phyloP scores from a whole-genome alignment of 2,797 vertebrate genomes.

The Periparus ater region DNA sequence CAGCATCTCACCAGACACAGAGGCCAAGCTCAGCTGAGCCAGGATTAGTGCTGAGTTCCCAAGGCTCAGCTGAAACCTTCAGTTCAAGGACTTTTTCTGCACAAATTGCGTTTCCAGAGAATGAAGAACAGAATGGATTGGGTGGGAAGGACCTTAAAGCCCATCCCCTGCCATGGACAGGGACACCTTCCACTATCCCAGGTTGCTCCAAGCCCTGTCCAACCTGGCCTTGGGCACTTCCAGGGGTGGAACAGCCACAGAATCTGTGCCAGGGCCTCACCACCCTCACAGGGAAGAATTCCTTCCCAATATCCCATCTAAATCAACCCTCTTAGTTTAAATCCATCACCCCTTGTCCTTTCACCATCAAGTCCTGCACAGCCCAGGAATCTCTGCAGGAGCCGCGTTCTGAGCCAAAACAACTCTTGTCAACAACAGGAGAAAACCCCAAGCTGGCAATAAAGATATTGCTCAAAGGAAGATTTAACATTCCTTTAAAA shows the following conservation, averaged over 20 bases:
- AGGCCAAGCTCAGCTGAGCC: background rate
- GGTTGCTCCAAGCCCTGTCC: rapidly evolving
- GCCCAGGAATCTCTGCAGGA: background rate
- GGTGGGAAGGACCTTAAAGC: background rate
- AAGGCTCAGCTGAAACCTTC: background rate
- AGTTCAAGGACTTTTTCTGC: background rate
- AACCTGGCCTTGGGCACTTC: background rate
- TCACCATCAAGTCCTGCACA: background rate
- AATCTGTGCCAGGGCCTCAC: background rate
- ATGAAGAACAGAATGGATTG: background rate
- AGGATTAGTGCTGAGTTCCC: background rate
- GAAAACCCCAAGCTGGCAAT: background rate
- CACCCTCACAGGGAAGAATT: background rate
- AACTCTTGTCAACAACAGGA: background rate
- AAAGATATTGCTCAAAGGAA: background rate
- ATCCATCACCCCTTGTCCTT: background rate
- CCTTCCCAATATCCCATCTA: background rate
- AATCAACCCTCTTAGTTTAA: background rate
- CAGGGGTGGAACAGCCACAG: background rate
- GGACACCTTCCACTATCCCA: background rate
- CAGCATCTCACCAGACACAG: rapidly evolving
- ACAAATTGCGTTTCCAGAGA: background rate
- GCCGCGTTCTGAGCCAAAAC: rapidly evolving
- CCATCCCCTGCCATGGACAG: background rate
- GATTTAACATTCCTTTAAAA: background rate